Evolutionary conservation across 2,113 vertebrate genomes (phyloP), one percentile per base, ranked within the genome.

Genomic region (Rutilus rutilus): DNA sequence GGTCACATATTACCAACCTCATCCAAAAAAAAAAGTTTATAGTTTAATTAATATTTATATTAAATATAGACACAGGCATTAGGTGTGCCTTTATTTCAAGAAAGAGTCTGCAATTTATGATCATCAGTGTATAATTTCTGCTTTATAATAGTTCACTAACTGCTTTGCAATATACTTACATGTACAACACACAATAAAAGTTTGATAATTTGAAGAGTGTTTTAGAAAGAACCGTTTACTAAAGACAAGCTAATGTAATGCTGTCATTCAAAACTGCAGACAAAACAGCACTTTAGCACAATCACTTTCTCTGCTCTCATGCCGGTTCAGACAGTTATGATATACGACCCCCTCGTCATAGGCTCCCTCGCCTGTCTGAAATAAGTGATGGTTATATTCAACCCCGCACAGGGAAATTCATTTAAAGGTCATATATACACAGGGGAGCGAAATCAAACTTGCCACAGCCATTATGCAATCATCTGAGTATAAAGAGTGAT

Each of bases 391-490:
- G 79, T 82, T 82, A 76, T 27, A 33, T 64, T 33, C 23, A 25
- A 62, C 10, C 42, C 30, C 19, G n/a, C 52, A 12, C 25, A 77
- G 47, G 6, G 33, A 86, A 78, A 86, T 64, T 82, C 30, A 76
- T 62, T n/a, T 86, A 73, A 42, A 84, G 78, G 77, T 84, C 78
- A 78, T 57, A 80, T 60, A 36, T 54, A 30, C 47, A 60, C 33
- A 76, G 39, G 84, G 25, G 21, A 52, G 71, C 30, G 19, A 82
- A 81, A 71, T 65, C 54, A 82, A 81, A 64, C n/a, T 9, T 59
- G 33, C 84, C 67, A 64, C 23, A 9, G 67, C 39, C 12, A 77
- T 45, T 79, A 75, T 77, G 14, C 33, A 50, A 77, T 81, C 23
- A 69, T 64, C 12, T 25, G n/a, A 42, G 69, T 73, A 73, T 57